phyloP scores from a whole-genome alignment of 2,113 vertebrate species.

The Sarotherodon lohbergeri region DNA sequence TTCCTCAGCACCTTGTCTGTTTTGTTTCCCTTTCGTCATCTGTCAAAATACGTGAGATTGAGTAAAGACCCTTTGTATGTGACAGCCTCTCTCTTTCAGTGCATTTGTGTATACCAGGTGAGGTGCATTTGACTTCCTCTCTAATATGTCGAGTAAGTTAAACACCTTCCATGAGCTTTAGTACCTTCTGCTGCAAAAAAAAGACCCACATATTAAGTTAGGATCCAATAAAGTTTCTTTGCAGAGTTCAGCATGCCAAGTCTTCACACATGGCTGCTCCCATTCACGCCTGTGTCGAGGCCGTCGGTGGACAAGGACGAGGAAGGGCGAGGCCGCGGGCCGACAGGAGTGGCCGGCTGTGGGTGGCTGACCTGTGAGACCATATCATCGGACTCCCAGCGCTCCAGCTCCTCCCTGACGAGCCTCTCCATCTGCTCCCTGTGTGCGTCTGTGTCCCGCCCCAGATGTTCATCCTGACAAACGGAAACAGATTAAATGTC shows the following conservation, averaged over 20 bases:
- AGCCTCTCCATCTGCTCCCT: conserved; percentile 90
- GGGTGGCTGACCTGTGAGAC: conserved; percentile 83
- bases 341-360: conserved; percentile 70
- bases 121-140: conserved; percentile 1
- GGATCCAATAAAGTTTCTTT: background rate
- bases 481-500: background rate
- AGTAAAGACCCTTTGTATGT: background rate
- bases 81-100: conserved; percentile 19
- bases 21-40: background rate
- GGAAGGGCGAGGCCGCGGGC: conserved; percentile 73
- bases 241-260: background rate
- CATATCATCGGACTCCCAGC: conserved; percentile 88
- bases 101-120: background rate
- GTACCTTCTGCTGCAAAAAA: background rate
- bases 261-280: conserved; percentile 68
- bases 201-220: background rate
- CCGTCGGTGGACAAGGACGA: conserved; percentile 88
- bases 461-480: conserved; percentile 84
- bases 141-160: background rate
- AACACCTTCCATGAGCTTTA: background rate
- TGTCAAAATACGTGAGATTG: background rate
- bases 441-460: conserved; percentile 82
- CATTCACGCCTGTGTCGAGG: conserved; percentile 62
- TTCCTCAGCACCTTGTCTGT: background rate
- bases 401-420: conserved; percentile 89